phyloP scores from a whole-genome alignment of 2,888 invertebrate species.

The Drosophila kanekoi region DNA sequence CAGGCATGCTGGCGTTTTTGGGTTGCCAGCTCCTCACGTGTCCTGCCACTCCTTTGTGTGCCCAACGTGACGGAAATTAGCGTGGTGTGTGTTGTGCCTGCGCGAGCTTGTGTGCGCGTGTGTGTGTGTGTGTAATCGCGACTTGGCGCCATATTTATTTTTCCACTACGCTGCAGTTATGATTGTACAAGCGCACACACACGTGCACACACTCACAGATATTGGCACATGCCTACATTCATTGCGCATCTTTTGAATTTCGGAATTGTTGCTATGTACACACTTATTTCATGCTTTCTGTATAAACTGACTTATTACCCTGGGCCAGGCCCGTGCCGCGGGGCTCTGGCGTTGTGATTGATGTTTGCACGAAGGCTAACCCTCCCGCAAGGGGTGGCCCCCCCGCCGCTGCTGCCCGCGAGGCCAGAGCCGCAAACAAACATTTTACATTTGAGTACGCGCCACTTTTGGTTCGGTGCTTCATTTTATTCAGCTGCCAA shows the following conservation, averaged over 20 bases:
- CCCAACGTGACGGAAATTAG: slow-evolving; percentile 81
- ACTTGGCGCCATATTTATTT: slow-evolving; percentile 71
- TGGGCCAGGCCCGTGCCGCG: slow-evolving; percentile 7
- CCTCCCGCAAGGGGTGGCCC: slow-evolving; percentile 27
- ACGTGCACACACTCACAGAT: slow-evolving; percentile 25
- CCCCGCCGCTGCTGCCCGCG: neutral
- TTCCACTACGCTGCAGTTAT: slow-evolving; percentile 76
- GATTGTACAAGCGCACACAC: slow-evolving; percentile 61
- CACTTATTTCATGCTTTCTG: slow-evolving; percentile 54
- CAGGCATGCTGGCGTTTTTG: slow-evolving; percentile 23
- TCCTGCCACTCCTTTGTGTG: slow-evolving; percentile 73
- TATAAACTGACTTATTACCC: slow-evolving; percentile 48
- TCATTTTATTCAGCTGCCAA: slow-evolving; percentile 71
- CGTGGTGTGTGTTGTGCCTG: slow-evolving; percentile 56
- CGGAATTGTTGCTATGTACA: slow-evolving; percentile 56
- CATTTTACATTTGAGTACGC: slow-evolving; percentile 77
- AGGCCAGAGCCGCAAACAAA: slow-evolving; percentile 70
- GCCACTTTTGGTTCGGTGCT: slow-evolving; percentile 73
- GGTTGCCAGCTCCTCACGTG: slow-evolving; percentile 62
- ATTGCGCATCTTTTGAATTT: slow-evolving; percentile 74
- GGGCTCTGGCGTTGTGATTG: slow-evolving; percentile 59
- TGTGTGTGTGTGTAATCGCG: slow-evolving; percentile 30
- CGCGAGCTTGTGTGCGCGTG: slow-evolving; percentile 14
- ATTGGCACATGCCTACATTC: slow-evolving; percentile 52
- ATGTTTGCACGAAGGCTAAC: slow-evolving; percentile 61